A percentile compares a stretch with the other conserved stretches of the same genome.
These are phyloP conservation scores for Acropternis orthonyx DNA, from an alignment of 2,797 vertebrate genomes.

Conservation along the genomic window DNA sequence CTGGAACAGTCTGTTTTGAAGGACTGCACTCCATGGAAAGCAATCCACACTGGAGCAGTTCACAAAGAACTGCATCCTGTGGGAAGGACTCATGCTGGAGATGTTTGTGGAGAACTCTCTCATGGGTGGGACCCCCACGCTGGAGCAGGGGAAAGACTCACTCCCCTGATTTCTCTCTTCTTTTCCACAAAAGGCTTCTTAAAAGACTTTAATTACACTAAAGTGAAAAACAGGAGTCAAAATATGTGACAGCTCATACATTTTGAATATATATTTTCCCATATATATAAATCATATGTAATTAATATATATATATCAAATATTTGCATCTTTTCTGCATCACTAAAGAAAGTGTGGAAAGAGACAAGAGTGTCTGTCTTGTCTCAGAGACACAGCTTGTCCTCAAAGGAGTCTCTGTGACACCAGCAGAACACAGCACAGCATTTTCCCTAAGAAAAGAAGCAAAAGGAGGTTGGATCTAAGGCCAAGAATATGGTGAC, in stretches of 20 bases:
- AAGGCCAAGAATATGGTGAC: neutral
- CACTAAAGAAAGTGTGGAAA: neutral
- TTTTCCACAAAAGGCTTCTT: neutral
- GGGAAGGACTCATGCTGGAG: neutral
- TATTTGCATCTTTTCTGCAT: neutral
- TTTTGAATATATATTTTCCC: neutral
- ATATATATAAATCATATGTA: neutral
- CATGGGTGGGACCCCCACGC: neutral
- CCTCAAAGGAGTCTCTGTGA: neutral
- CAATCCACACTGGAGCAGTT: neutral
- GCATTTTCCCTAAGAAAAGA: neutral
- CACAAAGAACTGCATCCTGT: neutral
- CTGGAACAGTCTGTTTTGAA: neutral
- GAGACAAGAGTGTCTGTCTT: neutral
- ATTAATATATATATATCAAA: neutral
- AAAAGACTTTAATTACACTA: neutral
- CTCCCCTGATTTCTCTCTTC: neutral
- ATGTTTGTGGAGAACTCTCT: neutral
- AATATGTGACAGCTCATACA: neutral
- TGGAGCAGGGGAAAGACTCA: neutral
- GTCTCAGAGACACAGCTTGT: neutral
- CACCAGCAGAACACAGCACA: neutral
- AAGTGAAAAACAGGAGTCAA: neutral
- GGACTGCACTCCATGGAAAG: neutral
- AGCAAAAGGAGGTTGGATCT: neutral